A percentile compares a stretch with the other conserved stretches of the same genome.
phyloP scores from a whole-genome alignment of 2,888 invertebrate genomes.

The Leucania comma region DNA sequence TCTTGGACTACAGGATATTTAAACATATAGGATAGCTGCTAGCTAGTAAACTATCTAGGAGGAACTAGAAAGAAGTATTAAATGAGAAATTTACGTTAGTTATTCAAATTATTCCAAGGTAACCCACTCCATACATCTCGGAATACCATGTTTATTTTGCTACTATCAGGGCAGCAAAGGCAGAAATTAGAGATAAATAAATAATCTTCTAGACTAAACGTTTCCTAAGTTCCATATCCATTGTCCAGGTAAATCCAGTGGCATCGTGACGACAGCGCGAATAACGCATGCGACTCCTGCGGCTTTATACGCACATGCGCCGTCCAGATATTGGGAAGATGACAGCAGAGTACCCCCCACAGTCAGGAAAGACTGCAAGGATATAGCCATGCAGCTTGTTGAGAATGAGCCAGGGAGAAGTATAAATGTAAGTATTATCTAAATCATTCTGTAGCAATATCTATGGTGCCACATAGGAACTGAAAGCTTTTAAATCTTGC shows the following conservation, averaged over 20 bases:
- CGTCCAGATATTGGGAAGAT: slow-evolving; percentile 95
- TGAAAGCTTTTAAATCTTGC: too few relatives aligned
- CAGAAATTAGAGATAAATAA: background rate
- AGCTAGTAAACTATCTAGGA: too few relatives aligned
- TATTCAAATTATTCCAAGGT: too few relatives aligned
- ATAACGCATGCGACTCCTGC: slow-evolving; percentile 96
- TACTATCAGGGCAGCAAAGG: too few relatives aligned
- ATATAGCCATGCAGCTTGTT: slow-evolving; percentile 94
- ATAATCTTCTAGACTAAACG: background rate
- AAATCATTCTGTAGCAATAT: background rate
- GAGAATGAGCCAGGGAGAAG: slow-evolving; percentile 94
- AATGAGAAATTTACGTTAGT: too few relatives aligned
- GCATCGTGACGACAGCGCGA: slow-evolving; percentile 95
- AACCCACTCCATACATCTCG: too few relatives aligned
- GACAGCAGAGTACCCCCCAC: slow-evolving; percentile 94
- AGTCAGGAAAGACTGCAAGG: slow-evolving; percentile 93
- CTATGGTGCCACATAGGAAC: too few relatives aligned
- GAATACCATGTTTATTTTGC: too few relatives aligned
- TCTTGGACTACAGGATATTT: too few relatives aligned
- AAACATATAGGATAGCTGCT: too few relatives aligned
- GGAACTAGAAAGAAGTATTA: too few relatives aligned
- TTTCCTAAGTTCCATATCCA: background rate
- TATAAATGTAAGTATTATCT: slow-evolving; percentile 91
- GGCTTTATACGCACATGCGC: slow-evolving; percentile 94
- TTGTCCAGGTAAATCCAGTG: slow-evolving; percentile 93